A percentile compares a stretch with the other conserved stretches of the same genome.
phyloP scores from a whole-genome alignment of 1,140 invertebrate genomes.

The Tenebrio molitor region DNA sequence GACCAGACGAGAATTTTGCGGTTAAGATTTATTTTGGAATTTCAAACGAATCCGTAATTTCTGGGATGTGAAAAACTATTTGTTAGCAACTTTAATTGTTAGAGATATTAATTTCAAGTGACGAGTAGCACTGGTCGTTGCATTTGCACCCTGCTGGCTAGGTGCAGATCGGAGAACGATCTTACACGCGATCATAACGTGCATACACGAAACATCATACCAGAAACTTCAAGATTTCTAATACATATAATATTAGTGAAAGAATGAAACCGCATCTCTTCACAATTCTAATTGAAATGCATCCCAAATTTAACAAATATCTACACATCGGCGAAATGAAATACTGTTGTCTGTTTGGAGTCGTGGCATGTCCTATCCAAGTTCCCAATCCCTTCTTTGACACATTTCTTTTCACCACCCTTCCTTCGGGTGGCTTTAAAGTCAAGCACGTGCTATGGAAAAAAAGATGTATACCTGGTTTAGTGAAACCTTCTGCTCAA shows the following conservation, averaged over 20 bases:
- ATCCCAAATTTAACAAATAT: slow-evolving; percentile 12
- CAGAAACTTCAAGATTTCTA: slow-evolving; percentile 10
- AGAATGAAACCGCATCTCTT: neutral
- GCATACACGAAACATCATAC: slow-evolving; percentile 20
- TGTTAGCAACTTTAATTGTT: neutral
- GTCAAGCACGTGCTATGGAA: slow-evolving; percentile 1
- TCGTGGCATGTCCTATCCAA: neutral
- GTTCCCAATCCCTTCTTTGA: slow-evolving; percentile 14
- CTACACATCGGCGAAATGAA: slow-evolving; percentile 6
- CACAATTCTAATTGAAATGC: slow-evolving; percentile 18
- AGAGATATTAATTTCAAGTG: neutral
- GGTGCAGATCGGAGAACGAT: slow-evolving; percentile 11
- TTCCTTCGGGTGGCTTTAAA: neutral
- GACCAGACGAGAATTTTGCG: no score
- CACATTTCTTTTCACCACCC: slow-evolving; percentile 17
- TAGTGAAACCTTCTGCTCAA: no score
- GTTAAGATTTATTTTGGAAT: no score
- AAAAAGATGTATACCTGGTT: neutral
- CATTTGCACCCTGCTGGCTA: slow-evolving; percentile 36
- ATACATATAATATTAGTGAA: neutral
- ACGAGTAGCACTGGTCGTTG: slow-evolving; percentile 27
- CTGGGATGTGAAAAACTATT: neutral
- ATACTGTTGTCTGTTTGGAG: slow-evolving; percentile 10
- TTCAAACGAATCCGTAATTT: no score
- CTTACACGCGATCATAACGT: slow-evolving; percentile 36